Evolutionary conservation across 23 tunicate genomes (phyloP).

Genomic region (Phallusia fumigata): DNA sequence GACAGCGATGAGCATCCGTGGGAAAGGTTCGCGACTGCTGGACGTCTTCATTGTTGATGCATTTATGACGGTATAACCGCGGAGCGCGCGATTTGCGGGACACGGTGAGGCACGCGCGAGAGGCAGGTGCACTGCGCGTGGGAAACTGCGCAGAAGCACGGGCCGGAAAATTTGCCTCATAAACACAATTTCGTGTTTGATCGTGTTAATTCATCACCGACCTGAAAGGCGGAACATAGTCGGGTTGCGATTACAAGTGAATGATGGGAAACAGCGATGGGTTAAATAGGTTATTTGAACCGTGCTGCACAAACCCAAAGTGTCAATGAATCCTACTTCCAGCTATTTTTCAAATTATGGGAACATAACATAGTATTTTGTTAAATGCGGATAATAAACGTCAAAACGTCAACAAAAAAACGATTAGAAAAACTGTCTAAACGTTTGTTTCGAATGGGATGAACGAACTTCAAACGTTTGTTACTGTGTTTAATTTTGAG

Average conservation of each 20-base stretch:
- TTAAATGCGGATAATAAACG: no score
- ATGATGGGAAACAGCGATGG: not conserved
- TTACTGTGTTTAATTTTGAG: no score
- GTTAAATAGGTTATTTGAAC: no score
- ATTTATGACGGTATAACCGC: not conserved
- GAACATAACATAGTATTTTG: no score
- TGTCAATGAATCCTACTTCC: no score
- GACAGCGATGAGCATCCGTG: not conserved
- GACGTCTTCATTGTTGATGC: conserved; percentile 6
- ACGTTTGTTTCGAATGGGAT: no score
- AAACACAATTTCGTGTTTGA: not conserved
- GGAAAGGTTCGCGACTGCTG: not conserved
- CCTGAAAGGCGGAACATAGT: not conserved
- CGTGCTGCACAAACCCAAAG: no score
- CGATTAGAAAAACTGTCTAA: no score
- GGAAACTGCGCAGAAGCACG: not conserved
- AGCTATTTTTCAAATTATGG: no score
- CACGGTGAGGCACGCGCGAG: not conserved
- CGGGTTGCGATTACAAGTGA: not conserved
- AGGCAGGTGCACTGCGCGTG: conserved; percentile 6
- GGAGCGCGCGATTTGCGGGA: not conserved
- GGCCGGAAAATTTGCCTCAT: not conserved
- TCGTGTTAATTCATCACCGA: not conserved
- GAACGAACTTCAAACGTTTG: no score
- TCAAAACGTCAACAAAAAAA: no score